These are phyloP conservation scores for Artemisiospiza belli DNA, from an alignment of 2,113 vertebrate genomes.

Conservation along the genomic window DNA sequence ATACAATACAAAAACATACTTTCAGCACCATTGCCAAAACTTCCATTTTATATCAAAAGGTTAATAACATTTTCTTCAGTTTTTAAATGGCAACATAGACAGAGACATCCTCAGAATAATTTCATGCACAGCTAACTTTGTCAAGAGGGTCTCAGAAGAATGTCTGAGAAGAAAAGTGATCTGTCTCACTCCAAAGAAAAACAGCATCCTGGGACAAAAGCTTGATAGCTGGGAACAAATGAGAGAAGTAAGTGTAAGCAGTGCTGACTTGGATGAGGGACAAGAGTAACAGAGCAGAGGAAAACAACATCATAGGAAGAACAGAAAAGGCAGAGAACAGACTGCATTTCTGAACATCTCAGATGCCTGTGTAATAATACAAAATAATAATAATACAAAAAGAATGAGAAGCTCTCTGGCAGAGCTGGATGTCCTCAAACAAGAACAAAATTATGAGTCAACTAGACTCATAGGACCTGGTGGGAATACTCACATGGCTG, in stretches of 20 bases:
- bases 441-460: constrained; percentile 34
- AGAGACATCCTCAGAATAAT: constrained; percentile 1
- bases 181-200: neutral
- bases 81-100: neutral
- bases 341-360: neutral
- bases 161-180: neutral
- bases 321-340: constrained; percentile 5
- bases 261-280: neutral
- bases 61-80: neutral
- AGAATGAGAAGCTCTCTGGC: constrained; percentile 8
- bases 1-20: constrained; percentile 8
- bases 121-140: neutral
- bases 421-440: constrained; percentile 2
- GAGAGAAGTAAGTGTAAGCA: neutral
- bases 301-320: neutral
- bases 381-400: constrained; percentile 17
- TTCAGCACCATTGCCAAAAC: neutral
- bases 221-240: neutral
- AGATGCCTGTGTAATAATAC: neutral
- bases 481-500: constrained; percentile 9
- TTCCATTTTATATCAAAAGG: neutral
- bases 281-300: constrained; percentile 11
- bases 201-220: neutral
- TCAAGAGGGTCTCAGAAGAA: neutral
- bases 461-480: neutral